Conservation (phyloP, 2,113 vertebrate species). For the Mesembrinibis cayennensis region DNA sequence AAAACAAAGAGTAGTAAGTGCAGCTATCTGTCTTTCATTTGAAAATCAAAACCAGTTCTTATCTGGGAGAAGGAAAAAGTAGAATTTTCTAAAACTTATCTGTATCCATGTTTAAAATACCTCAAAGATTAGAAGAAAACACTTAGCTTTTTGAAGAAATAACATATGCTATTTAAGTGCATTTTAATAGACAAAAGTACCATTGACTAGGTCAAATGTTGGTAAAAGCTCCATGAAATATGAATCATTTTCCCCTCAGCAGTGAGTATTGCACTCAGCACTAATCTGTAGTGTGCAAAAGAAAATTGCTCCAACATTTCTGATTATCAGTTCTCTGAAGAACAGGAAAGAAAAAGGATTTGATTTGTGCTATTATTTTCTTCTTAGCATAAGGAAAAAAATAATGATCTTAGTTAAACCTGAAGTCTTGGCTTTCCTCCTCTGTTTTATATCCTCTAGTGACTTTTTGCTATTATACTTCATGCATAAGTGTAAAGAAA, state of each 20-base stretch:
- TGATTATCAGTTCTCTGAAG: not conserved
- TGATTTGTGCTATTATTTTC: not conserved
- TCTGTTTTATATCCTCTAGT: not conserved
- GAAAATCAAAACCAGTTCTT: not conserved
- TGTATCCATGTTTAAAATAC: not conserved
- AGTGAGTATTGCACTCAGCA: not conserved
- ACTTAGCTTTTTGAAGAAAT: not conserved
- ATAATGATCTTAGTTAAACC: not conserved
- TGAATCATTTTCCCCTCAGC: not conserved
- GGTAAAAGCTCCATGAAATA: not conserved
- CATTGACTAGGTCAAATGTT: not conserved
- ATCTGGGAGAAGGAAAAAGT: not conserved
- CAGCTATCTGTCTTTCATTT: not conserved
- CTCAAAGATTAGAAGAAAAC: not conserved
- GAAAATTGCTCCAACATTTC: not conserved
- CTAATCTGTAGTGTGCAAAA: not conserved
- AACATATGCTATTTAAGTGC: not conserved
- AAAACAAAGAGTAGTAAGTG: not conserved
- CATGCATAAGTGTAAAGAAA: not conserved
- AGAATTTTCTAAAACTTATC: not conserved
- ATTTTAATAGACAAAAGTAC: not conserved
- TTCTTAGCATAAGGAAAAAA: not conserved
- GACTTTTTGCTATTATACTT: not conserved
- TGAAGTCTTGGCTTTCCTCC: not conserved
- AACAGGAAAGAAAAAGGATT: not conserved